These are phyloP conservation scores for Watersipora subatra DNA, from an alignment of 1,140 invertebrate genomes.

Conservation along the genomic window DNA sequence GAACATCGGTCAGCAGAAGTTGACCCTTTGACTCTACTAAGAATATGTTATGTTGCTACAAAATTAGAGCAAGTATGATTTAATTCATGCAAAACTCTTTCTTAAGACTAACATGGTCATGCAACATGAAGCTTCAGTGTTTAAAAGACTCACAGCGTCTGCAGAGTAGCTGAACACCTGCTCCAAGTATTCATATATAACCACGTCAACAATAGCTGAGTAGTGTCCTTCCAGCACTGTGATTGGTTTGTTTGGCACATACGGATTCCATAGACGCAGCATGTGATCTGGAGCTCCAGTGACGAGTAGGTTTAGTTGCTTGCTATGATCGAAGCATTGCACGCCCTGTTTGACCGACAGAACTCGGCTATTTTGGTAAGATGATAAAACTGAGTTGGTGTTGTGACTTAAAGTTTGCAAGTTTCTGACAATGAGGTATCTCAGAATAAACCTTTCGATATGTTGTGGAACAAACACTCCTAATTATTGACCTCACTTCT, in stretches of 20 bases:
- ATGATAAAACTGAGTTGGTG: not conserved
- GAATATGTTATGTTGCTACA: too few relatives aligned
- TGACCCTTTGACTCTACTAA: too few relatives aligned
- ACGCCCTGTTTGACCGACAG: slow-evolving; percentile 21
- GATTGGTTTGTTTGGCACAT: slow-evolving; percentile 50
- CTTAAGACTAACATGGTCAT: too few relatives aligned
- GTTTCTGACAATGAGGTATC: too few relatives aligned
- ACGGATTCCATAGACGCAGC: slow-evolving; percentile 61
- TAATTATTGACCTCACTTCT: too few relatives aligned
- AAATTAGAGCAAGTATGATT: too few relatives aligned
- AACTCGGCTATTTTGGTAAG: too few relatives aligned
- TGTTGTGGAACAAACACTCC: too few relatives aligned
- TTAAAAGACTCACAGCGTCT: slow-evolving; percentile 34
- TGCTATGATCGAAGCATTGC: slow-evolving; percentile 35
- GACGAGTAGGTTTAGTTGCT: slow-evolving; percentile 31
- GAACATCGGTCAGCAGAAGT: too few relatives aligned
- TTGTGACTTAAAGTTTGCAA: not conserved
- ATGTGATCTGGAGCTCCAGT: slow-evolving; percentile 57
- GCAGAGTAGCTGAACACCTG: slow-evolving; percentile 37
- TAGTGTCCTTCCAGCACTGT: slow-evolving; percentile 54
- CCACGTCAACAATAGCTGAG: slow-evolving; percentile 50
- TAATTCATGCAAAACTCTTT: too few relatives aligned
- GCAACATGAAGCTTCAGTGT: too few relatives aligned
- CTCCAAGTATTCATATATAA: slow-evolving; percentile 42
- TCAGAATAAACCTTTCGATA: too few relatives aligned